Conservation (phyloP, 2,797 vertebrate species). For the Rhinichthys osculus region DNA sequence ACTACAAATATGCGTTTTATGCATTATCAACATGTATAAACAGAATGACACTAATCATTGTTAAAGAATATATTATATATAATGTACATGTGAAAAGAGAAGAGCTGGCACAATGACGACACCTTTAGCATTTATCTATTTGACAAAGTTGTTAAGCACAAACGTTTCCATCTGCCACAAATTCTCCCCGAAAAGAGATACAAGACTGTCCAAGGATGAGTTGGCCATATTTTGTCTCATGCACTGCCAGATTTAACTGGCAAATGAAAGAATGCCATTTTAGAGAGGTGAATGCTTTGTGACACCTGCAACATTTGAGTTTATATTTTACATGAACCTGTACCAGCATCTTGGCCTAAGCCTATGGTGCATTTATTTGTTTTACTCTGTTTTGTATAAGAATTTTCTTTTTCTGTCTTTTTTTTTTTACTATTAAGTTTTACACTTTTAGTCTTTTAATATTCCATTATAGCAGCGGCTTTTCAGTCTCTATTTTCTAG, state of each 20-base stretch:
- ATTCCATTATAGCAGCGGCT: slow-evolving; percentile 60
- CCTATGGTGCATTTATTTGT: slow-evolving; percentile 53
- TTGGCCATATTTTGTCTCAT: slow-evolving; percentile 52
- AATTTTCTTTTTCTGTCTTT: slow-evolving; percentile 60
- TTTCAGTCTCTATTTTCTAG: slow-evolving; percentile 53
- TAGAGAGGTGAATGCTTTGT: slow-evolving; percentile 41
- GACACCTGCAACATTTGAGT: slow-evolving; percentile 31
- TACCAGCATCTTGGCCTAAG: slow-evolving; percentile 26
- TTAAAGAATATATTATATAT: slow-evolving; percentile 69
- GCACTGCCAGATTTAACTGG: slow-evolving; percentile 57
- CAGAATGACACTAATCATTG: slow-evolving; percentile 72
- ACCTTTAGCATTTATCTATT: slow-evolving; percentile 41
- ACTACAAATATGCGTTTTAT: slow-evolving; percentile 63
- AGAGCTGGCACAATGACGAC: slow-evolving; percentile 46
- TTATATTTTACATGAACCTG: slow-evolving; percentile 40
- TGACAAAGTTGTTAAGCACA: slow-evolving; percentile 60
- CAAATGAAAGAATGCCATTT: slow-evolving; percentile 61
- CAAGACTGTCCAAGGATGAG: slow-evolving; percentile 62
- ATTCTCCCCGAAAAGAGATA: slow-evolving; percentile 53
- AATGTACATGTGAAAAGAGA: slow-evolving; percentile 70
- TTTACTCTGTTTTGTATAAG: slow-evolving; percentile 66
- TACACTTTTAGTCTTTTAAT: slow-evolving; percentile 55
- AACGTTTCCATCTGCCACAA: slow-evolving; percentile 58
- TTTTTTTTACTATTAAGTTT: slow-evolving; percentile 64
- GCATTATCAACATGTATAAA: slow-evolving; percentile 72